Base-by-base conservation (phyloP, 2,888 invertebrate genomes). In the Rhingia rostrata region DNA sequence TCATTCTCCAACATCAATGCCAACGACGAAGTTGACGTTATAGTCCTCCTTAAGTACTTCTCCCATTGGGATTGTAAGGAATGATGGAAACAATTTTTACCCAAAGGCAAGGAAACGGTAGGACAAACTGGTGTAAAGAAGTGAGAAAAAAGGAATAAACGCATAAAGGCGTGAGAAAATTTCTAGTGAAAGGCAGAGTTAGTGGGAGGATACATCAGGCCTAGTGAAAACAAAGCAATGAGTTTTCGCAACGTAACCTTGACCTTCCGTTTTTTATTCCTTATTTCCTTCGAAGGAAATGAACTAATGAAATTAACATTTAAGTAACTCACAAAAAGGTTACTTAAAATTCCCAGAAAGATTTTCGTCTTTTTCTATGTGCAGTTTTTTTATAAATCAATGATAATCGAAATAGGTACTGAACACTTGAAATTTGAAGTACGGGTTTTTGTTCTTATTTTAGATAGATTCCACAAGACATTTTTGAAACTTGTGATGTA, bases 51-150 rank as follows among this genome's bases (percentile, higher is more conserved):
- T 75, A 80, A 84, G 84, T 66, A 80, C 75, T 70, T 84, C 70
- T 80, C 83, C 84, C 84, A 80, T 61, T 70, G 84, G 84, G 84
- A 84, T 60, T 80, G 69, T 66, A 69, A 64, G 64, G 45, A 80
- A 66, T 66, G 66, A 80, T 47, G 80, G 63, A 74, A 80, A 69
- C 80, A 73, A 63, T 74, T 80, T 74, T 12, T 67, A 80, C 80
- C 73, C 74, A 64, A 32, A 73, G 80, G 80, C 80, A 69, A 67
- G 56, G 67, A 78, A 67, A 61, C 22, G 41, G 43, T 64, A 77
- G 56, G 66, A 81, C 56, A 39, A 56, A 33, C 37, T 41, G 32
- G 41, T 41, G 43, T 7, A 41, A 41, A 63, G 56, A 67, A 75
- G 30, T 49, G 47, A 63, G 51, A 73, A 73, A 74, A 41, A 58